These are phyloP conservation scores for Ruditapes philippinarum DNA, from an alignment of 1,140 invertebrate species.

Conservation along the genomic window DNA sequence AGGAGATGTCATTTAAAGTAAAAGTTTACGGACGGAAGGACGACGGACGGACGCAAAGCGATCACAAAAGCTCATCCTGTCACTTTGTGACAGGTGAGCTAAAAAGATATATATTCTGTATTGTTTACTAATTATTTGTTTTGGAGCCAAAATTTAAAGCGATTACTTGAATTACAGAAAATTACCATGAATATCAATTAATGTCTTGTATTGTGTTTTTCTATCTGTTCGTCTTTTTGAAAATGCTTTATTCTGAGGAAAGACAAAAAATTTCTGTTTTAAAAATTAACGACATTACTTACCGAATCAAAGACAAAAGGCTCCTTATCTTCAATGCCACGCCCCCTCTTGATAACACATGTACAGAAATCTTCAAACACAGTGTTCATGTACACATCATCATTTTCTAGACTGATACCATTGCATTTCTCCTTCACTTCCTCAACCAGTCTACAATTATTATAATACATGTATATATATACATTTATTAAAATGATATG, in stretches of 20 bases:
- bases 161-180: too few relatives aligned
- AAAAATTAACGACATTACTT: conserved; percentile 80
- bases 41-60: too few relatives aligned
- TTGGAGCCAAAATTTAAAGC: too few relatives aligned
- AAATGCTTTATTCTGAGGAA: background rate
- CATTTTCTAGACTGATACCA: conserved; percentile 93
- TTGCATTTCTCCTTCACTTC: conserved; percentile 94
- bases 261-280: background rate
- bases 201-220: too few relatives aligned
- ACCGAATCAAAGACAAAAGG: conserved; percentile 91
- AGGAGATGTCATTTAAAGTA: too few relatives aligned
- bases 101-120: too few relatives aligned
- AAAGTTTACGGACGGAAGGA: too few relatives aligned
- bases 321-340: conserved; percentile 88
- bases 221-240: too few relatives aligned
- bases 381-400: conserved; percentile 97
- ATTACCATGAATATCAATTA: too few relatives aligned
- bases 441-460: conserved; percentile 94
- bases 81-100: too few relatives aligned
- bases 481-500: conserved; percentile 88
- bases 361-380: conserved; percentile 94
- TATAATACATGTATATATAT: background rate
- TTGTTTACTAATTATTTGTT: too few relatives aligned
- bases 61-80: too few relatives aligned
- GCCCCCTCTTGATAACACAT: conserved; percentile 90